Evolutionary conservation across 1,140 invertebrate genomes (phyloP).

Genomic region (Charaxes varanes): DNA sequence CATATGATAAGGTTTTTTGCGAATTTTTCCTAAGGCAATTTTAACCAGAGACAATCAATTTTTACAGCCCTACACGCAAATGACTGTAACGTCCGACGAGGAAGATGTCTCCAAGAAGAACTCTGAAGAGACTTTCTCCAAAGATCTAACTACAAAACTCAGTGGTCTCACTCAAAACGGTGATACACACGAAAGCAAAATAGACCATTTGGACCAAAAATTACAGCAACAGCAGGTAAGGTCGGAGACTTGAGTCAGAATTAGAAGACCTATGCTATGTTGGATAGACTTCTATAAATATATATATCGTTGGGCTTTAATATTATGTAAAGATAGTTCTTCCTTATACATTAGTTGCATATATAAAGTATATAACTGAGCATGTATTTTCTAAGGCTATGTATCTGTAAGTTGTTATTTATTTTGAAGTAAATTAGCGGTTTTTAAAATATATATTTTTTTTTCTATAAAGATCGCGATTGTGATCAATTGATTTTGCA

Average conservation of each 20-base stretch:
- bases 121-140: slow-evolving; percentile 38
- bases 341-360: too few relatives aligned
- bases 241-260: slow-evolving; percentile 15
- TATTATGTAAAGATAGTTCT: slow-evolving; percentile 1
- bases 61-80: slow-evolving; percentile 74
- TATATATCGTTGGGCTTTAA: slow-evolving; percentile 12
- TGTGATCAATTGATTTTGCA: neutral
- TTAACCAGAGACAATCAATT: too few relatives aligned
- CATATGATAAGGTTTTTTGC: too few relatives aligned
- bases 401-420: too few relatives aligned
- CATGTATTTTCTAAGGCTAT: too few relatives aligned
- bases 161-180: slow-evolving; percentile 31
- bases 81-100: slow-evolving; percentile 80
- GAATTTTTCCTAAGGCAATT: too few relatives aligned
- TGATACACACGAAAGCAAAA: slow-evolving; percentile 35
- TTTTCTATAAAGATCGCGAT: slow-evolving; percentile 2
- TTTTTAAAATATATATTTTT: slow-evolving; percentile 3
- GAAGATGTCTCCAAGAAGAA: slow-evolving; percentile 83
- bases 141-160: slow-evolving; percentile 48
- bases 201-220: slow-evolving; percentile 60
- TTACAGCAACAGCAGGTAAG: slow-evolving; percentile 66
- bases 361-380: neutral
- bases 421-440: neutral
- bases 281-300: slow-evolving; percentile 7
- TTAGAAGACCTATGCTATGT: neutral